phyloP scores from a whole-genome alignment of 2,113 vertebrate species.

The Probosciger aterrimus region DNA sequence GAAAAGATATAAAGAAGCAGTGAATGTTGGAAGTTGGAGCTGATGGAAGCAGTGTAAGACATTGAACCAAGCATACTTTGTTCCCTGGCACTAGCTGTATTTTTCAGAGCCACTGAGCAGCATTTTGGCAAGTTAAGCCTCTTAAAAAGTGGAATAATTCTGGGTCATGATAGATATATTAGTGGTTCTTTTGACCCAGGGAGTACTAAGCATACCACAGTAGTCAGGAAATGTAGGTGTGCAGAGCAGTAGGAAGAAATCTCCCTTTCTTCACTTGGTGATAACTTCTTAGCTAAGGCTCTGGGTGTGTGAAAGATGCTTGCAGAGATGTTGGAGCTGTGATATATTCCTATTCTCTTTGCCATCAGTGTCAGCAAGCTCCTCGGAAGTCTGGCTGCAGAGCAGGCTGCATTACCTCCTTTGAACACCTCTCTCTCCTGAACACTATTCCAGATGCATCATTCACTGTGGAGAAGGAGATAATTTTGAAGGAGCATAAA shows the following conservation, averaged over 20 bases:
- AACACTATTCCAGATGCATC: accelerated
- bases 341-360: not conserved
- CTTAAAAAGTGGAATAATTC: not conserved
- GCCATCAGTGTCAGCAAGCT: not conserved
- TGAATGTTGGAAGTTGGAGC: not conserved
- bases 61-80: not conserved
- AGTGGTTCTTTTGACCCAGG: not conserved
- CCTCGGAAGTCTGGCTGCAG: not conserved
- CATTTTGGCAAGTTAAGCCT: not conserved
- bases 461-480: not conserved
- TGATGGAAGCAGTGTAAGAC: not conserved
- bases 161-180: not conserved
- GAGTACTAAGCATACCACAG: not conserved
- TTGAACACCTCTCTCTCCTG: not conserved
- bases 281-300: not conserved
- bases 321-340: not conserved
- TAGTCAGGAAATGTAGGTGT: not conserved
- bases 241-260: not conserved
- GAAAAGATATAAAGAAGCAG: not conserved
- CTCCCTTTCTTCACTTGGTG: not conserved
- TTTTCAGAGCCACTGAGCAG: not conserved
- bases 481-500: not conserved
- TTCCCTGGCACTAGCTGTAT: not conserved
- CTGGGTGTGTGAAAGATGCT: not conserved
- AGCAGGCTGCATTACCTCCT: not conserved